Percentiles rank a stretch among this genome's conserved stretches.
Evolutionary conservation across 2,113 vertebrate species (phyloP).

Genomic region (Pterocles orientalis): DNA sequence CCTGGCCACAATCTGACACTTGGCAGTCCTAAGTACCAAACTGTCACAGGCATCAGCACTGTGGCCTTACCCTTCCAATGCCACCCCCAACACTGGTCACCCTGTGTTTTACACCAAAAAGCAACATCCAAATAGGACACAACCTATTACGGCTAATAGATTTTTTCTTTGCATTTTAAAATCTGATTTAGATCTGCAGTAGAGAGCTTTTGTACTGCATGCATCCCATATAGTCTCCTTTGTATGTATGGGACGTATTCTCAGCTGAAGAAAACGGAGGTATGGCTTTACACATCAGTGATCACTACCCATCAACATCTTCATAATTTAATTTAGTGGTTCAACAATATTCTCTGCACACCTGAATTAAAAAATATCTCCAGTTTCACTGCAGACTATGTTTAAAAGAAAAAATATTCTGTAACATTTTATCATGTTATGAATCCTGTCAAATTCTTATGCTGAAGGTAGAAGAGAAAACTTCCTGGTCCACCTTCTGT

Average conservation of each 20-base stretch:
- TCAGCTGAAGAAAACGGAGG: neutral
- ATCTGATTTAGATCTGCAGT: neutral
- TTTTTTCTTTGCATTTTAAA: neutral
- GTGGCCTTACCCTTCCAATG: neutral
- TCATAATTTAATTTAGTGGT: neutral
- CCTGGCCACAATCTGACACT: neutral
- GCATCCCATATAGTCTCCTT: neutral
- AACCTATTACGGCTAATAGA: neutral
- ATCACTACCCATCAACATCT: neutral
- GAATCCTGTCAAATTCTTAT: neutral
- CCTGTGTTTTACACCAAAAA: accelerated
- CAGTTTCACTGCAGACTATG: neutral
- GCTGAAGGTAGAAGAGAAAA: neutral
- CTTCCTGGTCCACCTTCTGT: neutral
- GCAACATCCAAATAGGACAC: neutral
- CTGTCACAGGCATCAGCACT: neutral
- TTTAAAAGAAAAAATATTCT: neutral
- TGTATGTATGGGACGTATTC: neutral
- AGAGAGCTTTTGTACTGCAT: neutral
- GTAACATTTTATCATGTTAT: neutral
- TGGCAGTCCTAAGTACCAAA: accelerated
- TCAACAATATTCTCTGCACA: neutral
- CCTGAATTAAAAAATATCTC: neutral
- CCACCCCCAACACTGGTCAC: accelerated
- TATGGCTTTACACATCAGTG: neutral